Evolutionary conservation across 2,888 invertebrate species (phyloP), one percentile per base, ranked within the genome.

Genomic region (Trypoxylon attenuatum): DNA sequence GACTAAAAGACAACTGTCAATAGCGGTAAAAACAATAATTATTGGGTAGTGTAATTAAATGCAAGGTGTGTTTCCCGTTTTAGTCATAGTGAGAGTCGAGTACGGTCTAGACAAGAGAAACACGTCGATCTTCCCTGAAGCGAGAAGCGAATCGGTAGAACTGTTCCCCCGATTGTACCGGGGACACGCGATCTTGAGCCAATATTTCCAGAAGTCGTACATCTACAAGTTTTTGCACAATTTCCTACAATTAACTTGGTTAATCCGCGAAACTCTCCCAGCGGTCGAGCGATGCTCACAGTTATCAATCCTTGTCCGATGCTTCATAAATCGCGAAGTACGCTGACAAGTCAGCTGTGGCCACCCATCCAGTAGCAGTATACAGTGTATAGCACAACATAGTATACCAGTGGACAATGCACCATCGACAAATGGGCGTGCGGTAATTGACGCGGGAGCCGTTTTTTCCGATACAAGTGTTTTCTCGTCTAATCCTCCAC

Each of bases 31-130:
- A 81, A 81, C 56, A 65, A 62, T 76, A 80, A 81, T 80, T 81
- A 80, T 73, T 72, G 74, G 73, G 73, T 66, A 72, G 51, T 62
- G 73, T 76, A 81, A 81, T 81, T 81, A 79, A 81, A 77, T 71
- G 73, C 5, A 33, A 23, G 8, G 21, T 43, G 50, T 42, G 55
- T 46, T 25, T 42, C 38, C 23, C 53, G 51, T 64, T 50, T 29
- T 45, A 41, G 33, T 42, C 50, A 15, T 47, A 18, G 38, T 6
- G 19, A 23, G 52, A 10, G 10, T 22, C 25, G 18, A 21, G 43
- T 42, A 49, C 29, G 55, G 45, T 45, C 47, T 38, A 16, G 25
- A 8, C 23, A 39, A 51, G 41, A 5, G 33, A 21, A 42, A 22
- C 22, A 18, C 13, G 27, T n/a, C 16, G 46, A 57, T 55, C 57